Evolutionary conservation across 2,113 vertebrate species (phyloP).

Genomic region (Burhinus oedicnemus): DNA sequence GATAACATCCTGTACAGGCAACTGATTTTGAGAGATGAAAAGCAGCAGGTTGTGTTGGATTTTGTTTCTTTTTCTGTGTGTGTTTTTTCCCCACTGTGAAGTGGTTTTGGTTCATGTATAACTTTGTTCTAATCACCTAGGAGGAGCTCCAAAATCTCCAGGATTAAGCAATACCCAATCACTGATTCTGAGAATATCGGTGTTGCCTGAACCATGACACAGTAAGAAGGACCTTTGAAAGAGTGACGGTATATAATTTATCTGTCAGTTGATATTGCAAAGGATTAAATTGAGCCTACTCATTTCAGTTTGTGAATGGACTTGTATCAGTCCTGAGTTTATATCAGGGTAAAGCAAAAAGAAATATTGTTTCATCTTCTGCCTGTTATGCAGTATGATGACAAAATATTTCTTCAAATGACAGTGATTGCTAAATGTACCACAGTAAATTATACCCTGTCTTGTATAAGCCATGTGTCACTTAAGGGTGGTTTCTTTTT

Average conservation of each 20-base stretch:
- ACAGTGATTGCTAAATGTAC: background rate
- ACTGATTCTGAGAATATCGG: background rate
- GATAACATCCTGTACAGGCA: background rate
- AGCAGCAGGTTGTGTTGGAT: background rate
- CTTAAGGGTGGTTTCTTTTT: fast-evolving
- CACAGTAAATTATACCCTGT: background rate
- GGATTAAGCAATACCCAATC: background rate
- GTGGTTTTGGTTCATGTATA: background rate
- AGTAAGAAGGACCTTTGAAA: background rate
- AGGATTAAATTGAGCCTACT: background rate
- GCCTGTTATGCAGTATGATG: background rate
- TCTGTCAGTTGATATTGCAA: background rate
- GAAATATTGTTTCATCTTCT: background rate
- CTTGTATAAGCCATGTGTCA: background rate
- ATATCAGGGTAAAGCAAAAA: background rate
- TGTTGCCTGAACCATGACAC: background rate
- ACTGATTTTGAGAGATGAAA: background rate
- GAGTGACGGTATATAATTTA: background rate
- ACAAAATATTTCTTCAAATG: background rate
- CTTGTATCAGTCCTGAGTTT: background rate
- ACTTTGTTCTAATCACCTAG: background rate
- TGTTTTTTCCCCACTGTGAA: background rate
- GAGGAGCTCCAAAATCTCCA: background rate
- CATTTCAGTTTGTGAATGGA: background rate
- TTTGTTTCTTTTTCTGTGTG: background rate